Percentiles rank a stretch among this genome's conserved stretches.
Conservation (phyloP, 2,797 vertebrate species). For the Crocidura indochinensis region DNA sequence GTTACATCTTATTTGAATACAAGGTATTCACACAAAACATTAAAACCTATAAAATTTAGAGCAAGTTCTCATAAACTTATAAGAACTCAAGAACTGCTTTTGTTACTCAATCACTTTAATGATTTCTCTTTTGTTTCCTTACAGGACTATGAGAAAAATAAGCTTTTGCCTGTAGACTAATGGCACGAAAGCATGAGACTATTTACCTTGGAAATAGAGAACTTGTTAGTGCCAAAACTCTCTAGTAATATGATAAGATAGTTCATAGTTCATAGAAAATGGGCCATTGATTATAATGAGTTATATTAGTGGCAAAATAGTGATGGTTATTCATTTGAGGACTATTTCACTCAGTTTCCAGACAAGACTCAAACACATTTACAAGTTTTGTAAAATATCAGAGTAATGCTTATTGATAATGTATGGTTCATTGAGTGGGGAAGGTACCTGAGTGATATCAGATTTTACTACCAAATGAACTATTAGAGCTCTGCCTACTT, state of each 20-base stretch:
- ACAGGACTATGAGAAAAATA: no score
- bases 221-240: background rate
- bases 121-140: no score
- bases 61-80: conserved; percentile 44
- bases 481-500: conserved; percentile 4
- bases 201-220: background rate
- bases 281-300: conserved; percentile 51
- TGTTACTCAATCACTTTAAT: no score
- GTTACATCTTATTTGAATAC: conserved; percentile 1
- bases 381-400: conserved; percentile 64
- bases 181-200: background rate
- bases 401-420: conserved; percentile 61
- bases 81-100: background rate
- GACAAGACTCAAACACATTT: conserved; percentile 30
- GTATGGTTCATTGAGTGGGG: background rate
- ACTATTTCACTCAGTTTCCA: conserved; percentile 48
- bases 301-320: conserved; percentile 53
- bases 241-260: conserved; percentile 41
- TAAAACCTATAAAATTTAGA: background rate
- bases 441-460: background rate
- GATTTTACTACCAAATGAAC: conserved; percentile 32
- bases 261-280: conserved; percentile 16
- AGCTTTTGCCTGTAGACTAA: background rate
- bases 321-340: conserved; percentile 48
- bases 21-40: conserved; percentile 14